Evolutionary conservation across 2,888 invertebrate species (phyloP).

Genomic region (Pollenia labialis): DNA sequence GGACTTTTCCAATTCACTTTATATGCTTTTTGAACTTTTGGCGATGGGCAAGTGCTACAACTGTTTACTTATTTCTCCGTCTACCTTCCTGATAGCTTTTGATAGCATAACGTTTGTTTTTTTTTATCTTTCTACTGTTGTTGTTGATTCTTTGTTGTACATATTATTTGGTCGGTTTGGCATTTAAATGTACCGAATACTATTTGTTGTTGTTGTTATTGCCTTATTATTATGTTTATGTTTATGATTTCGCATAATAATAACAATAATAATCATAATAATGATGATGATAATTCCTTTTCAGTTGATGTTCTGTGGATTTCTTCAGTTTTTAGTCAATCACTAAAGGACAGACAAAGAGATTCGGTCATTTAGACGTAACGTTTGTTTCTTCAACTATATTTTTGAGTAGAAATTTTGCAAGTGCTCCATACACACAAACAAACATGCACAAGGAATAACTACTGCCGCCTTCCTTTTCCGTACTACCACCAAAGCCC

Average conservation of each 20-base stretch:
- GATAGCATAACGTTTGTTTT: background rate
- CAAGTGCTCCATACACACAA: constrained; percentile 9
- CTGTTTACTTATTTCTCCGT: too few species aligned
- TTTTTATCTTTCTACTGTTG: background rate
- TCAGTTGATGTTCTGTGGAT: background rate
- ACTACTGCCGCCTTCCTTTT: background rate
- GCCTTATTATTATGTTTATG: constrained; percentile 52
- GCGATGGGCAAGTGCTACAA: too few species aligned
- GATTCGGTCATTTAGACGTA: constrained; percentile 40
- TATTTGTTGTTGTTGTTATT: constrained; percentile 54
- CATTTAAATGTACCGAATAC: constrained; percentile 48
- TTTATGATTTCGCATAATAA: constrained; percentile 66
- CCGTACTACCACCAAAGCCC: background rate
- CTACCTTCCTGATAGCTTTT: background rate
- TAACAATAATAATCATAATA: constrained; percentile 64
- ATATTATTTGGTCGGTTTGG: constrained; percentile 54
- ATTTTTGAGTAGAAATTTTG: constrained; percentile 29
- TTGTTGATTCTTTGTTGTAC: constrained; percentile 11
- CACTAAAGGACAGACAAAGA: background rate
- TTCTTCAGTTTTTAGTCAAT: constrained; percentile 7
- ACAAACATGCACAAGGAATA: background rate
- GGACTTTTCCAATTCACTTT: too few species aligned
- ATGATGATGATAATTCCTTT: constrained; percentile 43
- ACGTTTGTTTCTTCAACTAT: constrained; percentile 49
- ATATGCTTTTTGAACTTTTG: too few species aligned